Evolutionary conservation across 2,797 vertebrate species (phyloP), one percentile per base, ranked within the genome.

Genomic region (Sylvilagus floridanus): DNA sequence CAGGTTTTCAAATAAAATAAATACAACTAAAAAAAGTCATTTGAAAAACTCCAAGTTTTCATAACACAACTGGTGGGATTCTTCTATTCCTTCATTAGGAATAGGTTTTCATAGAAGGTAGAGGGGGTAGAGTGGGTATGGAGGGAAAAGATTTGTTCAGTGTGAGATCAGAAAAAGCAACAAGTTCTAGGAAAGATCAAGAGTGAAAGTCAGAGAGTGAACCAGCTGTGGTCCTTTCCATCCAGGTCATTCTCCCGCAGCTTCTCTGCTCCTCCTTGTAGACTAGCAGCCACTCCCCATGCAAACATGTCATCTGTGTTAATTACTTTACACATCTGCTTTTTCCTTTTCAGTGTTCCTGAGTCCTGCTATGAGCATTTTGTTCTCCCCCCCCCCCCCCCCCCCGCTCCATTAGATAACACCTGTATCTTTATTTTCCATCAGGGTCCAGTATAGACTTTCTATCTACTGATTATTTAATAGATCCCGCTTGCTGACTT

Each of bases 31-130:
- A 24, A 84, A 85, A 42, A 52, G 79, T 72, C 28, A 89, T 28
- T 69, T 72, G 57, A 75, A 81, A 93, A 94, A 89, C 82, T 86
- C n/a, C 11, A 89, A 72, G n/a, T 42, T 72, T 17, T 81, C 28
- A 76, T 22, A 47, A 35, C 68, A 35, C 21, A 62, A 82, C 30
- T n/a, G 84, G 12, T 37, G 11, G 50, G 14, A 75, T 42, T 71
- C 81, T 94, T 88, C 35, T 71, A n/a, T 88, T 37, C 17, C 22
- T 65, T 91, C 12, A 66, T 66, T 82, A 69, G 77, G 52, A 72
- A 10, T 84, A 69, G 65, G 42, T 50, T 85, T 87, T 82, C 87
- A 30, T 77, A 93, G 75, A 94, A 73, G 47, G 75, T 72, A 63
- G 57, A 21, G 13, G 26, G 11, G 47, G 50, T 60, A 19, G 21